Base-by-base conservation (phyloP, 1,140 invertebrate genomes). In the Brachionus paranguensis region DNA sequence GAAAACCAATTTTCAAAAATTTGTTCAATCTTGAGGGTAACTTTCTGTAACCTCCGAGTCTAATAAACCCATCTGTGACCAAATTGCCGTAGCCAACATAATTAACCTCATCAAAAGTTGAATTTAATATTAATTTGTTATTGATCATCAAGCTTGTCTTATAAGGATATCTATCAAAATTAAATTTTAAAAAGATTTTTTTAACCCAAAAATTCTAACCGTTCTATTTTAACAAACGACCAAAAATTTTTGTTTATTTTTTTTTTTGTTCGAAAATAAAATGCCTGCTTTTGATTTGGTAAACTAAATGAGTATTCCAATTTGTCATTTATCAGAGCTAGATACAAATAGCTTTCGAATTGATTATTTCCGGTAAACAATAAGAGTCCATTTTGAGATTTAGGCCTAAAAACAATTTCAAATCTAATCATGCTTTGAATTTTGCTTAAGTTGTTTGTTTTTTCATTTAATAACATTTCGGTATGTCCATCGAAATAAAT, bases 51-150 rank as follows among this genome's bases (percentile, higher is more conserved):
- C 72, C 72, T 0, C 72, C 72, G 3, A 76, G 45, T 50, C 72
- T 76, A 14, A 76, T 12, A 76, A 50, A 76, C 3, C 72, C 72
- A 76, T 76, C 72, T 27, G 72, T 76, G 1, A 14, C 72, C 27
- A 76, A 76, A 14, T 76, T 47, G 20, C 72, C 72, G n/a, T 76
- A 76, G 10, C 72, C 72, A 29, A 76, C 20, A 47, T 76, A 76
- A 20, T 76, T 76, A 50, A 76, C 6, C 33, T 76, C 43, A 20
- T 76, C 72, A 76, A 76, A 76, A 5, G 45, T 76, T 50, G 72
- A 45, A 76, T 76, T 76, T 5, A 76, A 50, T 76, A 50, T 50
- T 14, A 50, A 2, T 29, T 76, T 76, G 11, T 76, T 76, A 17
- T 76, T 47, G n/a, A 76, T 53, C 12, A 4, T 14, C 10, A 76